Conservation (phyloP, 2,888 invertebrate genomes). For the Polymixis lichenea region DNA sequence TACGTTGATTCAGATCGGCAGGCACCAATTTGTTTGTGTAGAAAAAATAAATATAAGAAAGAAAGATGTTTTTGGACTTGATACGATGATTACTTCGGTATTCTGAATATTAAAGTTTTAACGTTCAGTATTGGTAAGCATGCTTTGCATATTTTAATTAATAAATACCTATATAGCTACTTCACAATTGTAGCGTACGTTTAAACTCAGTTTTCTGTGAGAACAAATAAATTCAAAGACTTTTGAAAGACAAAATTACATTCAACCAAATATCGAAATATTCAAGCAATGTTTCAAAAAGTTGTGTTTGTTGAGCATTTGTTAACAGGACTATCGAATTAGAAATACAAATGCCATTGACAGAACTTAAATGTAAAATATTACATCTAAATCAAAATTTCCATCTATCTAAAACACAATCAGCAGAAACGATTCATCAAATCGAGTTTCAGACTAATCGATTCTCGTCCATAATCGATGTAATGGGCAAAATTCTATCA, state of each 20-base stretch:
- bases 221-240: constrained; percentile 12
- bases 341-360: constrained; percentile 13
- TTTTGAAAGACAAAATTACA: constrained; percentile 19
- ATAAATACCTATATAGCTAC: background rate
- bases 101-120: no score
- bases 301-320: constrained; percentile 12
- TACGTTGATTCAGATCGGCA: no score
- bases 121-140: no score
- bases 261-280: background rate
- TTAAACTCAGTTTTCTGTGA: background rate
- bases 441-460: constrained; percentile 40
- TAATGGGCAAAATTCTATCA: constrained; percentile 61
- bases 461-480: constrained; percentile 51
- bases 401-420: constrained; percentile 1
- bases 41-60: no score
- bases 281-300: constrained; percentile 22
- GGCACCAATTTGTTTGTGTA: no score
- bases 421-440: constrained; percentile 47
- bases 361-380: constrained; percentile 14
- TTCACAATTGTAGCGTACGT: background rate
- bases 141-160: background rate
- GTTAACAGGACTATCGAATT: constrained; percentile 19
- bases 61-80: no score
- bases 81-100: no score
- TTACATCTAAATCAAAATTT: constrained; percentile 6